phyloP scores from a whole-genome alignment of 1,140 invertebrate species.

The Pseudomyrmex gracilis region DNA sequence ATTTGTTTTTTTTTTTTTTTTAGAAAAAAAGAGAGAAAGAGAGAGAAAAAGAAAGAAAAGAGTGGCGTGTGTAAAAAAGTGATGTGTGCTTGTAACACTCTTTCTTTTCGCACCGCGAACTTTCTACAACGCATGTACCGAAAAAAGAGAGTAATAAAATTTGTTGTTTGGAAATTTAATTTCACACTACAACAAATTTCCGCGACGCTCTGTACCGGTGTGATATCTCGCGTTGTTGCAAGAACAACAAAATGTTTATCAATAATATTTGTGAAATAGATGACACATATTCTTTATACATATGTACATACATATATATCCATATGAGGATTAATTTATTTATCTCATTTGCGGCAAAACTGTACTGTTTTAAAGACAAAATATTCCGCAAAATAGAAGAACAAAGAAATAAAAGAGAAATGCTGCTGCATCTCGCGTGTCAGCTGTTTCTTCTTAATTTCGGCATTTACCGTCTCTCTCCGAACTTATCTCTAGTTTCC shows the following conservation, averaged over 20 bases:
- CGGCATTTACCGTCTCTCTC: background rate
- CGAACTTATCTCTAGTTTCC: background rate
- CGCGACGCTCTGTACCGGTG: background rate
- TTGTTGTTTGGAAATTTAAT: slow-evolving; percentile 72
- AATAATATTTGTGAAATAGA: slow-evolving; percentile 56
- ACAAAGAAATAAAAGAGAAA: background rate
- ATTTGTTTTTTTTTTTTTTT: background rate
- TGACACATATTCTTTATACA: background rate
- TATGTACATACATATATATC: background rate
- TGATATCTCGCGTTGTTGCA: slow-evolving; percentile 34
- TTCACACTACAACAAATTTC: slow-evolving; percentile 56
- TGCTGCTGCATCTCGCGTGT: background rate
- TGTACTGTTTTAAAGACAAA: background rate
- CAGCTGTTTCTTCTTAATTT: slow-evolving; percentile 31
- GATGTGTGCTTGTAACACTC: slow-evolving; percentile 25
- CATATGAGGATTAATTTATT: background rate
- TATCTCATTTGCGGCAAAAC: slow-evolving; percentile 16
- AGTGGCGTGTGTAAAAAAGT: slow-evolving; percentile 2
- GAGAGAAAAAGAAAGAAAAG: background rate
- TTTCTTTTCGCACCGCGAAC: slow-evolving; percentile 49
- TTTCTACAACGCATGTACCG: slow-evolving; percentile 48
- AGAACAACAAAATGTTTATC: slow-evolving; percentile 31
- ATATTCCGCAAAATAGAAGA: background rate
- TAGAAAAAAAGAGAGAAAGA: background rate
- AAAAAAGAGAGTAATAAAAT: slow-evolving; percentile 64